Evolutionary conservation across 2,797 vertebrate species (phyloP).

Genomic region (Australoheros facetus): DNA sequence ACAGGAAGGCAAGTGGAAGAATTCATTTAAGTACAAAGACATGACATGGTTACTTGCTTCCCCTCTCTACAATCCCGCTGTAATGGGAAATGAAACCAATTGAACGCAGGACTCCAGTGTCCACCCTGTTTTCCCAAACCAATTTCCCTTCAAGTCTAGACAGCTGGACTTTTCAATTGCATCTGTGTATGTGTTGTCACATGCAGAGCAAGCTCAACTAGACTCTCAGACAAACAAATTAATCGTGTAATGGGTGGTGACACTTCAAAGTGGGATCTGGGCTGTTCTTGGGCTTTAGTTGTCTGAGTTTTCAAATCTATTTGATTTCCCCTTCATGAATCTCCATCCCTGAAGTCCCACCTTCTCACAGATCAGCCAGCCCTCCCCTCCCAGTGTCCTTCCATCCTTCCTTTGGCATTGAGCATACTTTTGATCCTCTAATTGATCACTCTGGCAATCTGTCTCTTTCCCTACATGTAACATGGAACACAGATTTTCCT

Average conservation of each 20-base stretch:
- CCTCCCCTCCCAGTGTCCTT: background rate
- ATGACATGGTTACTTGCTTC: constrained; percentile 14
- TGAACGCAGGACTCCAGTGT: constrained; percentile 37
- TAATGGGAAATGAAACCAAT: constrained; percentile 51
- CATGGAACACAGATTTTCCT: constrained; percentile 27
- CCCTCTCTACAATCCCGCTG: constrained; percentile 8
- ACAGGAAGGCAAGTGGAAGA: constrained; percentile 36
- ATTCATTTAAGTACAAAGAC: constrained; percentile 49
- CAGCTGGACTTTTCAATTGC: constrained; percentile 46
- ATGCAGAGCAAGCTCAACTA: constrained; percentile 18
- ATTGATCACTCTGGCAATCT: constrained; percentile 62
- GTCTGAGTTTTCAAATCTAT: constrained; percentile 38
- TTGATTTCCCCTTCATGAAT: constrained; percentile 32
- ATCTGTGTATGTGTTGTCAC: constrained; percentile 45
- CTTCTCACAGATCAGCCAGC: constrained; percentile 30
- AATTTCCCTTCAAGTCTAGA: constrained; percentile 64
- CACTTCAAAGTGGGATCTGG: constrained; percentile 34
- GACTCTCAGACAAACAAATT: constrained; percentile 40
- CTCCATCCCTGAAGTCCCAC: constrained; percentile 17
- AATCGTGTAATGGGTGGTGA: constrained; percentile 39
- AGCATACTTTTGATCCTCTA: constrained; percentile 57
- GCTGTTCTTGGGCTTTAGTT: constrained; percentile 18
- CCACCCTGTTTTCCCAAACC: constrained; percentile 51
- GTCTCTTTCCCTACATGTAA: constrained; percentile 45
- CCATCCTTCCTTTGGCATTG: constrained; percentile 14